These are phyloP conservation scores for Andrena marginata DNA, from an alignment of 2,888 invertebrate genomes.

Conservation along the genomic window DNA sequence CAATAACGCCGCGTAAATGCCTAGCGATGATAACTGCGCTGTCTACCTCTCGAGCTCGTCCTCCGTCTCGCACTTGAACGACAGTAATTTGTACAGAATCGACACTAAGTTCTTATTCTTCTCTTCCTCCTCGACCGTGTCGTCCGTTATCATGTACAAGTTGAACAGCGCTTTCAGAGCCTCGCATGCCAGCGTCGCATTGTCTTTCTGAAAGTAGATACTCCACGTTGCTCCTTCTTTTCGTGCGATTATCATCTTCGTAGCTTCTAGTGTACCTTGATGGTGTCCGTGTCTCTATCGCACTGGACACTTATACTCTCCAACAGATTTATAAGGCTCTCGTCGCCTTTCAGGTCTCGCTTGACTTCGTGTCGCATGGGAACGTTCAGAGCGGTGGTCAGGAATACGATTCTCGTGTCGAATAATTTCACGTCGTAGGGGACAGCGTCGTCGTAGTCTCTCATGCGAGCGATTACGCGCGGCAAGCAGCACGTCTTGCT, in stretches of 20 bases:
- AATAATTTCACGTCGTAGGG: conserved; percentile 92
- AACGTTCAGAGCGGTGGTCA: conserved; percentile 93
- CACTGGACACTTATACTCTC: conserved; percentile 86
- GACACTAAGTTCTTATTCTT: conserved; percentile 90
- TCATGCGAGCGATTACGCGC: conserved; percentile 90
- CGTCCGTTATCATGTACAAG: conserved; percentile 87
- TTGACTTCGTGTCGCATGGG: conserved; percentile 89
- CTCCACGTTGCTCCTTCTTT: neutral
- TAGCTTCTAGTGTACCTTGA: conserved; percentile 28
- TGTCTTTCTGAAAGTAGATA: conserved; percentile 86
- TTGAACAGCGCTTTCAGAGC: conserved; percentile 93
- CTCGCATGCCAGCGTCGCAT: conserved; percentile 90
- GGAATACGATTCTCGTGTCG: conserved; percentile 95
- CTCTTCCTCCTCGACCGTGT: conserved; percentile 88
- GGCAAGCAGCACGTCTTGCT: conserved; percentile 73
- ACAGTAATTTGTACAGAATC: conserved; percentile 90
- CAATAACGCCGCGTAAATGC: neutral
- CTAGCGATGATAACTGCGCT: neutral
- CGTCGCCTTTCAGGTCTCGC: conserved; percentile 89
- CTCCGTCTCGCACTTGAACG: conserved; percentile 88
- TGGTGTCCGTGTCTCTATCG: conserved; percentile 1
- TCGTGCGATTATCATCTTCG: neutral
- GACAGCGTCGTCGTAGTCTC: conserved; percentile 87
- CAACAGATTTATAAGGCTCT: conserved; percentile 89
- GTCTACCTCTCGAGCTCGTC: conserved; percentile 88